Evolutionary conservation across 2,797 vertebrate species (phyloP), one percentile per base, ranked within the genome.

Genomic region (Diceros bicornis): DNA sequence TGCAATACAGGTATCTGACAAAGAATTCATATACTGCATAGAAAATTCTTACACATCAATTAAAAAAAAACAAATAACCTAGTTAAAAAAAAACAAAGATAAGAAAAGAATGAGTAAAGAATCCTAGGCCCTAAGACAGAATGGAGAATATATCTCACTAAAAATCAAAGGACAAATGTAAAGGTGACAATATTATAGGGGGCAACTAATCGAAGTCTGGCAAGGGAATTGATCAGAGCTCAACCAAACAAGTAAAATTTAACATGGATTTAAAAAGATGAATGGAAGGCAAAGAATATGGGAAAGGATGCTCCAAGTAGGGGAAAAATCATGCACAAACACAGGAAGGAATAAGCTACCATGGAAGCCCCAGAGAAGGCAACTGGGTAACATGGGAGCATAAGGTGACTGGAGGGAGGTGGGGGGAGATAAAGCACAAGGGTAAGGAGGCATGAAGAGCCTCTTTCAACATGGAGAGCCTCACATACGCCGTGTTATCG

Each of bases 251-350:
- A 59, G 16, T 71, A 57, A 44, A 85, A 61, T 52, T 66, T 77
- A 87, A 87, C 17, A n/a, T 27, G 17, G 14, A n/a, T 62, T 92
- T 92, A 68, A 74, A 86, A 94, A 62, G 69, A n/a, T 47, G 7
- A 89, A n/a, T 50, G 20, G 41, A 14, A 94, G 23, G 18, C 50
- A 84, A 41, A 64, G 62, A 89, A 68, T 68, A 77, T 62, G 74
- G 55, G 27, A 75, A 87, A 74, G 52, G 41, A 37, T 57, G 21
- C 10, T 71, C 34, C 79, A 75, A 68, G 13, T 17, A 61, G 29
- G 29, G 29, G 2, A 88, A 71, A 64, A 37, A 91, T n/a, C 69
- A 72, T 25, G 29, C 32, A 78, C 27, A 94, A 91, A 74, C 75
- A 37, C 29, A 55, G 32, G 23, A 69, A n/a, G 61, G 32, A 52